Evolutionary conservation across 2,888 invertebrate species (phyloP).

Genomic region (Andrena bicolor): DNA sequence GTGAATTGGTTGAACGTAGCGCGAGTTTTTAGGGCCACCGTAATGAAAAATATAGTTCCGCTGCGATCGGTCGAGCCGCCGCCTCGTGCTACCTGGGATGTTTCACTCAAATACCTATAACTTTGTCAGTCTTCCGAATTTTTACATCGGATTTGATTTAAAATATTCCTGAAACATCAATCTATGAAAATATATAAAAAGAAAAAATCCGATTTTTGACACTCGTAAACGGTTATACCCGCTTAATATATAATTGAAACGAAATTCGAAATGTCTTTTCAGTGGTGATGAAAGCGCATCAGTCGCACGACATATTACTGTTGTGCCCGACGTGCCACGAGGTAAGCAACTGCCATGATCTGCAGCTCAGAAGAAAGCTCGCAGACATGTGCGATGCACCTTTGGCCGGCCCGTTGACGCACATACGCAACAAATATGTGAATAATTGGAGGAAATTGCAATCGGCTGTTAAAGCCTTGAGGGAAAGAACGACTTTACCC

Average conservation of each 20-base stretch:
- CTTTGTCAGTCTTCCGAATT: too few relatives aligned
- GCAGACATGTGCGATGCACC: slow-evolving; percentile 89
- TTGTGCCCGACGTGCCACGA: slow-evolving; percentile 91
- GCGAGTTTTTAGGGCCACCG: too few relatives aligned
- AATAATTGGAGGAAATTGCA: slow-evolving; percentile 86
- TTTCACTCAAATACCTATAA: too few relatives aligned
- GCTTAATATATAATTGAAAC: neutral
- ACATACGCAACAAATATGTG: slow-evolving; percentile 67
- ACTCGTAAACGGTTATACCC: too few relatives aligned
- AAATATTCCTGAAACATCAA: too few relatives aligned
- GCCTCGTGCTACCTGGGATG: too few relatives aligned
- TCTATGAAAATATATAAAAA: too few relatives aligned
- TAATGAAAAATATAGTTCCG: too few relatives aligned
- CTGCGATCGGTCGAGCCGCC: too few relatives aligned
- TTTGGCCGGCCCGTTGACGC: slow-evolving; percentile 83
- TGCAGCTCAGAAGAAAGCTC: slow-evolving; percentile 87
- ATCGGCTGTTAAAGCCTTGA: slow-evolving; percentile 88
- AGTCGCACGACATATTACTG: slow-evolving; percentile 92
- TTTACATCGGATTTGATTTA: too few relatives aligned
- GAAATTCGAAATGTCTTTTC: slow-evolving; percentile 16
- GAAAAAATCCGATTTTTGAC: too few relatives aligned
- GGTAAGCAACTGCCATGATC: slow-evolving; percentile 89
- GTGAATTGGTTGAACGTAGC: too few relatives aligned
- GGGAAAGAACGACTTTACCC: slow-evolving; percentile 78
- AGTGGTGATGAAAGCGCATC: slow-evolving; percentile 92